A percentile compares a stretch with the other conserved stretches of the same genome.
These are phyloP conservation scores for Enteromius afrohamiltoni DNA, from an alignment of 2,797 vertebrate species.

Conservation along the genomic window DNA sequence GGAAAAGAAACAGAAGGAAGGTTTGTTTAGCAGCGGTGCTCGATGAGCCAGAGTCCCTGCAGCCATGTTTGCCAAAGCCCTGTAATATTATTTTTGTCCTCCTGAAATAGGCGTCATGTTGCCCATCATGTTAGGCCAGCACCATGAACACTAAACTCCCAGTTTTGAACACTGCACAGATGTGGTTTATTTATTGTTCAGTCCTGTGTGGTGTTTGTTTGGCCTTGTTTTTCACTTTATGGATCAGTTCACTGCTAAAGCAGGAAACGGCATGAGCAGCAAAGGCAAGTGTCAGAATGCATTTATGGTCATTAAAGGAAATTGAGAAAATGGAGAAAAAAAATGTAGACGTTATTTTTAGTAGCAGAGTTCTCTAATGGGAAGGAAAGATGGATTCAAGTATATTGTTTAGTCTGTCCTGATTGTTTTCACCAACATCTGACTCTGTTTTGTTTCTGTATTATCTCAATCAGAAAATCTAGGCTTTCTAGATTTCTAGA, in stretches of 20 bases:
- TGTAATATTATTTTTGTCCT: constrained; percentile 49
- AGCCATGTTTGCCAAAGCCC: constrained; percentile 45
- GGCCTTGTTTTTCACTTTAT: constrained; percentile 4
- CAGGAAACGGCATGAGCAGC: not conserved
- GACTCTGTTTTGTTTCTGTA: not conserved
- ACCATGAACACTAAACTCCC: constrained; percentile 1
- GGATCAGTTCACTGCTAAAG: not conserved
- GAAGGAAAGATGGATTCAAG: not conserved
- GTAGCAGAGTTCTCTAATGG: not conserved
- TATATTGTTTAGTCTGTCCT: not conserved
- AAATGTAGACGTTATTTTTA: not conserved
- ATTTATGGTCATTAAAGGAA: not conserved
- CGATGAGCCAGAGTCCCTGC: constrained; percentile 27
- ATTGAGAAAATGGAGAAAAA: not conserved
- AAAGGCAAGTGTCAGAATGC: not conserved
- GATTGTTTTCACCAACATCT: not conserved
- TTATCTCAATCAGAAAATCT: not conserved
- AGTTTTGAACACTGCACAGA: not conserved
- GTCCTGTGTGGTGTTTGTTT: constrained; percentile 11
- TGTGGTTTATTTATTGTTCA: constrained; percentile 30
- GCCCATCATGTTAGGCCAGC: constrained; percentile 40
- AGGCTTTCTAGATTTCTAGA: not conserved
- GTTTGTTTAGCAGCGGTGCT: constrained; percentile 44
- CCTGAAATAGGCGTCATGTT: constrained; percentile 33
- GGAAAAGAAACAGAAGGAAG: constrained; percentile 54